Evolutionary conservation across 2,113 vertebrate genomes (phyloP), one percentile per base, ranked within the genome.

Genomic region (Peromyscus californicus): DNA sequence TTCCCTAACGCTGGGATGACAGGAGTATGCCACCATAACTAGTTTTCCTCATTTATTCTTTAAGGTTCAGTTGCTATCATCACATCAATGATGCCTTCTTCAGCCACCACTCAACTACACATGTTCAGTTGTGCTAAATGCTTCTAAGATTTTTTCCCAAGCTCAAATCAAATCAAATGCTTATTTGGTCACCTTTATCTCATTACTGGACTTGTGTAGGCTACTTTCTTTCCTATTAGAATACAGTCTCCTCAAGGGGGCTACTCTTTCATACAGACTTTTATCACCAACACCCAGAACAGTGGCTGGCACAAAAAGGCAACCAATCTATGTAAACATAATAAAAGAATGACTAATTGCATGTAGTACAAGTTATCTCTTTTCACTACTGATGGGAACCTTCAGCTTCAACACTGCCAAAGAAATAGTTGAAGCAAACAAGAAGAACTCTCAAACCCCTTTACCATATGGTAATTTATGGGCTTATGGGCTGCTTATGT

Each of bases 381-480:
- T 90, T 92, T 70, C 22, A 75, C 67, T n/a, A 85, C 10, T 89
- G 84, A 89, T 89, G 16, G 51, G 15, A 67, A 74, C 80, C 6
- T 85, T 69, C 90, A 96, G 33, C 33, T 85, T 80, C 33, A 61
- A 72, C 39, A 80, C 7, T 85, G n/a, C 75, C 45, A 75, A 26
- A 91, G 87, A 96, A 29, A 75, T 45, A 86, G 79, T 0, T 80
- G n/a, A 36, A 91, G 26, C 65, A 39, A 96, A 63, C 54, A 65
- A 79, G 69, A 91, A 79, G 69, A 91, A 79, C 5, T 94, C 76
- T 54, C 57, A 84, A 74, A 83, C 42, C 9, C 19, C 78, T 45
- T 93, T 92, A 92, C 13, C 33, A 78, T 45, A 87, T 39, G 45
- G 59, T 92, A 42, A 63, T 26, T 94, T 94, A 87, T 79, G 33